These are phyloP conservation scores for Ephestia elutella DNA, from an alignment of 1,140 invertebrate genomes.

Conservation along the genomic window DNA sequence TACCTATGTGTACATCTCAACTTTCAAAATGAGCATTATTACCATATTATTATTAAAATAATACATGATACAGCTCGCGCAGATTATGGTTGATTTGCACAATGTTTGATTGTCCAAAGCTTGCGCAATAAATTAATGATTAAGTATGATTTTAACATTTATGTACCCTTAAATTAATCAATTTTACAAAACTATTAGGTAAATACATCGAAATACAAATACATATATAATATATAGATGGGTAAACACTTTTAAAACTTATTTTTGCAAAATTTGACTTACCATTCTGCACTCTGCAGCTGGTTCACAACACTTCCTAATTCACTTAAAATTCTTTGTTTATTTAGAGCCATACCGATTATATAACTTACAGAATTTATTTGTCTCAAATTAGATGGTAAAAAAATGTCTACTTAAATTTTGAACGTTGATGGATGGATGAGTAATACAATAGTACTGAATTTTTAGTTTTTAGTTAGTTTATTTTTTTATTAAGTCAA, in stretches of 20 bases:
- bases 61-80: too few relatives aligned
- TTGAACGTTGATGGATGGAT: slow-evolving; percentile 7
- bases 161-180: too few relatives aligned
- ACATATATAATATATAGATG: too few relatives aligned
- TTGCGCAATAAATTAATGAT: too few relatives aligned
- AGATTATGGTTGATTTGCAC: too few relatives aligned
- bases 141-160: too few relatives aligned
- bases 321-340: slow-evolving; percentile 60
- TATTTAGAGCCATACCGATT: slow-evolving; percentile 55
- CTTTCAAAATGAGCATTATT: too few relatives aligned
- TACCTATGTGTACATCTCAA: too few relatives aligned
- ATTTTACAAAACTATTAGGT: too few relatives aligned
- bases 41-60: too few relatives aligned
- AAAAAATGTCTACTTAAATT: slow-evolving; percentile 16
- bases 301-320: slow-evolving; percentile 62
- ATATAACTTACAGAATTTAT: slow-evolving; percentile 16
- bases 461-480: not conserved
- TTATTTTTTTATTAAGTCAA: not conserved
- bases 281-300: slow-evolving; percentile 65
- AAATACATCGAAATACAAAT: too few relatives aligned
- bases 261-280: slow-evolving; percentile 15
- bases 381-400: not conserved
- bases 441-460: not conserved
- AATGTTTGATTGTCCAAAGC: too few relatives aligned
- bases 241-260: not conserved